Conservation (phyloP, 2,888 invertebrate species). For the Bombylius major region DNA sequence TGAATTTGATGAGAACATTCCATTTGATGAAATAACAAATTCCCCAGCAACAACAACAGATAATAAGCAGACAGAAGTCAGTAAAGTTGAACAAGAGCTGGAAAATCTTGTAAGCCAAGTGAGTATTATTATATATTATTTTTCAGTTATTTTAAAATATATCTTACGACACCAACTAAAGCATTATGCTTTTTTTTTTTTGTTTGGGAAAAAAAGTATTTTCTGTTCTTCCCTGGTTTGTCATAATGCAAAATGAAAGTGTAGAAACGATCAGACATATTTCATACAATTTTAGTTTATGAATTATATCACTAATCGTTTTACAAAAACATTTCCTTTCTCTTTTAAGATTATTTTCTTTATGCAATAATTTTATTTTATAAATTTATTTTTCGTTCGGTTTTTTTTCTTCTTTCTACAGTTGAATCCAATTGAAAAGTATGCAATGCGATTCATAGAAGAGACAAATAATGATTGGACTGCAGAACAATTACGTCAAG, state of each 20-base stretch:
- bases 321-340: conserved; percentile 17
- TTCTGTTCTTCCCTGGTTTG: too few species aligned
- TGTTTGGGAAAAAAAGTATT: too few species aligned
- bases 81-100: conserved; percentile 60
- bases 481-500: conserved; percentile 75
- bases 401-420: conserved; percentile 33
- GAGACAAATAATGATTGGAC: conserved; percentile 62
- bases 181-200: too few species aligned
- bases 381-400: background rate
- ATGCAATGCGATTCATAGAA: conserved; percentile 90
- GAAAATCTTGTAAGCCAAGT: conserved; percentile 61
- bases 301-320: conserved; percentile 36
- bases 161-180: too few species aligned
- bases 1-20: conserved; percentile 92
- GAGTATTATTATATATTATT: conserved; percentile 14
- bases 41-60: too few species aligned
- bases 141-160: too few species aligned
- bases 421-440: conserved; percentile 88
- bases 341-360: background rate
- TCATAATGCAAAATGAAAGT: too few species aligned
- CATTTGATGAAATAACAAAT: conserved; percentile 51
- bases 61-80: conserved; percentile 41
- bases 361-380: background rate
- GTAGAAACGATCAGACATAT: conserved; percentile 33
- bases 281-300: conserved; percentile 22